Base-by-base conservation (phyloP, 2,797 vertebrate species). In the Gephyroberyx darwinii region DNA sequence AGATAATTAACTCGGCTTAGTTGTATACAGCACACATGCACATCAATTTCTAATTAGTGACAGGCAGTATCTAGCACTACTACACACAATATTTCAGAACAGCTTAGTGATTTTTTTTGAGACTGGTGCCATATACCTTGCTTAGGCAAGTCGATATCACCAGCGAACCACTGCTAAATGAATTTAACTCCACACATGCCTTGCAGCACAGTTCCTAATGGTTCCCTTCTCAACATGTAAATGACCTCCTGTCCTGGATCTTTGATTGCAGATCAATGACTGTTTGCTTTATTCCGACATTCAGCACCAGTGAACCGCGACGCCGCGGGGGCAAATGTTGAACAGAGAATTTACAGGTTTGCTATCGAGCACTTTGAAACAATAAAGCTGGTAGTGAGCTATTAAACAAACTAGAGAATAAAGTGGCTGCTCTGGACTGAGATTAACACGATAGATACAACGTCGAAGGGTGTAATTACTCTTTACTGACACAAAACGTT, bases 221-320 rank as follows among this genome's bases (percentile, higher is more conserved):
- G 94, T 87, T 84, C 71, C 84, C 92, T 90, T 94, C 83, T 92
- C 93, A 91, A 87, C 91, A 95, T 95, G 95, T 93, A 96, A 96
- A 97, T 96, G 95, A 95, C 95, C 92, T 93, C 81, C 87, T 92
- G 84, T 91, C 86, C 92, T 83, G 73, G 93, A 94, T 95, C 96
- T 96, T 95, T 96, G 95, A 97, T 96, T 96, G 91, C 93, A 83
- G 93, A 97, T 98, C 96, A 95, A 97, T 97, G 95, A 90, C 93
- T 93, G 94, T 95, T 96, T 94, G 93, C 88, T 65, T 94, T 88
- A 90, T 91, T 92, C 88, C 84, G 95, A 95, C 96, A 96, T 96
- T 97, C 96, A 94, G 94, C 94, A 92, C 91, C 91, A 90, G 92
- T 95, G 95, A 97, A 96, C 93, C 93, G 88, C 91, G 80, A 92